Base-by-base conservation (phyloP, 2,888 invertebrate species). In the Megamerina dolium region DNA sequence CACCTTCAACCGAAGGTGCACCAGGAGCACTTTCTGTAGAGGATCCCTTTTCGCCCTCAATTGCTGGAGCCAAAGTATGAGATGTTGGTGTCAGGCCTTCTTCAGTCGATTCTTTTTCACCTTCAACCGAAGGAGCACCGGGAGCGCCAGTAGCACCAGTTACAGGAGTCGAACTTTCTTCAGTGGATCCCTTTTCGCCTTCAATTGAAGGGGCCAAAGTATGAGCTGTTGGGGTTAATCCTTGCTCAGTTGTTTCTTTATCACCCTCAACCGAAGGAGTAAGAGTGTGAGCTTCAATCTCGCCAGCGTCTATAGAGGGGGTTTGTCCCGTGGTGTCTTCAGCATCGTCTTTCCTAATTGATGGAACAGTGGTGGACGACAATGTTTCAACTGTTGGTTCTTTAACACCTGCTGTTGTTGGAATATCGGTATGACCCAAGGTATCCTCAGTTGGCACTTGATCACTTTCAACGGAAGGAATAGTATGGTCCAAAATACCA, bases 1-100 rank as follows among this genome's bases (percentile, higher is more conserved):
- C 10, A 19, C 2, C 9, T n/a, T 10, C 8, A 19, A n/a, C 13
- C 14, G 8, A 20, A 3, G 6, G n/a, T 21, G 20, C 8, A 10
- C 4, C 2, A 8, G 17, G 35, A 18, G 23, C 35, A 13, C 4
- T 8, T 5, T 27, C n/a, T 6, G 10, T 4, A 12, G 3, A 8
- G n/a, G 23, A 9, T 2, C 5, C 18, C 18, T 35, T 34, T 23
- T 13, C 23, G 14, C 31, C 19, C 16, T 40, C 32, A 20, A 8
- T n/a, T 37, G 35, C 27, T 9, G 46, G 39, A 18, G 33, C 27
- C 8, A 3, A 14, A 12, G 45, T 43, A 18, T 21, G n/a, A n/a
- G n/a, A n/a, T n/a, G n/a, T 36, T 20, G 41, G 5, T 13, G 14
- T 12, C 16, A n/a, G 12, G 5, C 9, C n/a, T 29, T 38, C 29